Evolutionary conservation across 2,888 invertebrate species (phyloP).

Genomic region (Brachypalpus laphriformis): DNA sequence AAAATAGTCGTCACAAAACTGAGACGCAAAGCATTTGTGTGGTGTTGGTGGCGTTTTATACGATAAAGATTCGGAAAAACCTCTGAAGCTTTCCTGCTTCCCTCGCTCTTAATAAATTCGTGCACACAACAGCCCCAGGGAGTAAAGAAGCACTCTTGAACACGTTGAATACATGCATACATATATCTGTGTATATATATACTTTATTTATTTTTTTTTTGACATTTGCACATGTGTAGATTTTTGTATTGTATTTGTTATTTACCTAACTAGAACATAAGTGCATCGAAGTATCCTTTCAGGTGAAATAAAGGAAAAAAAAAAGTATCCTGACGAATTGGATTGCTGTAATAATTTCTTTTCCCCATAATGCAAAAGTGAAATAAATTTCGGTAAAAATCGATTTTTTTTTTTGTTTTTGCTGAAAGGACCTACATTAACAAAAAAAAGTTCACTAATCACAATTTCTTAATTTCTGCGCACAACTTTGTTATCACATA

Average conservation of each 20-base stretch:
- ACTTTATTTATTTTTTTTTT: neutral
- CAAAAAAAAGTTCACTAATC: neutral
- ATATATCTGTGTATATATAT: neutral
- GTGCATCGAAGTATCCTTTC: slow-evolving; percentile 43
- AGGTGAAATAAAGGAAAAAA: neutral
- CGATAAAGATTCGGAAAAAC: slow-evolving; percentile 25
- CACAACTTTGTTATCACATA: slow-evolving; percentile 4
- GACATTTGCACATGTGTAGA: slow-evolving; percentile 50
- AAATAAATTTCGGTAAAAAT: slow-evolving; percentile 19
- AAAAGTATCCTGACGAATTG: neutral
- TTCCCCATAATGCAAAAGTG: neutral
- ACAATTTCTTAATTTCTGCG: slow-evolving; percentile 13
- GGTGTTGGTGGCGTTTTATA: slow-evolving; percentile 17
- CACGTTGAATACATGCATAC: slow-evolving; percentile 5
- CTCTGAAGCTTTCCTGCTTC: slow-evolving; percentile 46
- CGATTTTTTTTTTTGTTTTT: slow-evolving; percentile 31
- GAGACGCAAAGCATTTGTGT: slow-evolving; percentile 63
- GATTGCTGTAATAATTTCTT: neutral
- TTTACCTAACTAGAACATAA: slow-evolving; percentile 25
- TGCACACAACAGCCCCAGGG: slow-evolving; percentile 26
- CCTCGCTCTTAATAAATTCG: slow-evolving; percentile 36
- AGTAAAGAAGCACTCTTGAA: slow-evolving; percentile 42
- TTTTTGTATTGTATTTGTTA: slow-evolving; percentile 40
- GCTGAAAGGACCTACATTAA: slow-evolving; percentile 38
- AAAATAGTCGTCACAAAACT: slow-evolving; percentile 81